phyloP scores from a whole-genome alignment of 2,888 invertebrate species.

The Octonoba sinensis region DNA sequence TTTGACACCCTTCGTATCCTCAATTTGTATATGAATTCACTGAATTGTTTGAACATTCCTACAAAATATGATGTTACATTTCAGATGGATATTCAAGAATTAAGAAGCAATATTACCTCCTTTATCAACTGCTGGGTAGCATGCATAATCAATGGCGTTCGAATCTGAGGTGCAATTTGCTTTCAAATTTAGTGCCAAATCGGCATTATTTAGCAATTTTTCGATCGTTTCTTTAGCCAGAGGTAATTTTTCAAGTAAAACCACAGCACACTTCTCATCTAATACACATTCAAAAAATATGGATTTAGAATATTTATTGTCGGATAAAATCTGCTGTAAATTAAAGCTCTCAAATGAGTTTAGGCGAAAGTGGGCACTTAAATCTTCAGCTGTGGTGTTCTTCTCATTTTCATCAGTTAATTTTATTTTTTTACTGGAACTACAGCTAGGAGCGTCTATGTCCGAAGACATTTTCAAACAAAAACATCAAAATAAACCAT shows the following conservation, averaged over 20 bases:
- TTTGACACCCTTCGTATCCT: too few relatives aligned
- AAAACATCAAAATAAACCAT: too few relatives aligned
- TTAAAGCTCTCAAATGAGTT: slow-evolving; percentile 52
- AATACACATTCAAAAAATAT: slow-evolving; percentile 58
- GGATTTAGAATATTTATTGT: slow-evolving; percentile 60
- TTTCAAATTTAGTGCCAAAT: slow-evolving; percentile 52
- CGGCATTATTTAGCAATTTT: slow-evolving; percentile 52
- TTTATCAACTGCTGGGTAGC: slow-evolving; percentile 31
- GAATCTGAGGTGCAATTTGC: neutral
- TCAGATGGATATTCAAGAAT: too few relatives aligned
- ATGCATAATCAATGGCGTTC: slow-evolving; percentile 45
- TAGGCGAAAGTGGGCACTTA: slow-evolving; percentile 42
- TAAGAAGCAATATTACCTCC: slow-evolving; percentile 30
- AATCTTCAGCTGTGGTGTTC: slow-evolving; percentile 22
- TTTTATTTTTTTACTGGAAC: slow-evolving; percentile 20
- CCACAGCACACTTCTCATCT: slow-evolving; percentile 74
- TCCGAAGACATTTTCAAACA: slow-evolving; percentile 26
- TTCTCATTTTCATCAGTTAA: slow-evolving; percentile 16
- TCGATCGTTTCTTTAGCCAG: slow-evolving; percentile 77
- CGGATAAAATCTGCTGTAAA: slow-evolving; percentile 59
- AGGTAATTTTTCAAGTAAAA: slow-evolving; percentile 85
- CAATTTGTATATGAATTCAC: neutral
- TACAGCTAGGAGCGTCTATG: neutral
- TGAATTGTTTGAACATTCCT: neutral
- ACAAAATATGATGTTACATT: too few relatives aligned